Conservation (phyloP, 2,888 invertebrate genomes). For the Philhelius pedissequus region DNA sequence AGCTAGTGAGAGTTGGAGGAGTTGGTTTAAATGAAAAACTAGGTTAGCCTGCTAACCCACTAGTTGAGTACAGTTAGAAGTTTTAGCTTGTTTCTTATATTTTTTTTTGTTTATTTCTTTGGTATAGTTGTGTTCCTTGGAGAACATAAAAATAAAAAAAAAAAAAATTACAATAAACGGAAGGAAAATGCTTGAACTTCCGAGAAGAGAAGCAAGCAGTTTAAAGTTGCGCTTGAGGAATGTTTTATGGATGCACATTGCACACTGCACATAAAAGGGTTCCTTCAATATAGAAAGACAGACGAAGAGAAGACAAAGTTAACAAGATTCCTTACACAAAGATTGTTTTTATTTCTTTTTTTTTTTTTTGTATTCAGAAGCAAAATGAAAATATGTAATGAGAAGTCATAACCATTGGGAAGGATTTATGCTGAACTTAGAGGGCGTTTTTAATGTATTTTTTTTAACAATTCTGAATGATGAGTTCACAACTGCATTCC, state of each 20-base stretch:
- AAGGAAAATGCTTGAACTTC: conserved; percentile 22
- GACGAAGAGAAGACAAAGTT: background rate
- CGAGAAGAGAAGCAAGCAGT: conserved; percentile 16
- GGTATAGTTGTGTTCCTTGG: background rate
- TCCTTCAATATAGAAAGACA: background rate
- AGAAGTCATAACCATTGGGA: background rate
- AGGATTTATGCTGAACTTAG: no score
- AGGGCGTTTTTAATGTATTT: no score
- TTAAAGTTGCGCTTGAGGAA: conserved; percentile 23
- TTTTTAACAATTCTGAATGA: no score
- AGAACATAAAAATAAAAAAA: background rate
- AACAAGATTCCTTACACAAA: conserved; percentile 10
- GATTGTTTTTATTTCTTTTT: background rate
- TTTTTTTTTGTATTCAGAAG: no score
- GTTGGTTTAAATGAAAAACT: background rate
- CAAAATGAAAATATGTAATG: background rate
- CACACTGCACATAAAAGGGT: background rate
- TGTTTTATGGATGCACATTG: conserved; percentile 14
- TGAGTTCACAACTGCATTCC: no score
- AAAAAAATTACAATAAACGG: conserved; percentile 1
- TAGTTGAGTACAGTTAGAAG: conserved; percentile 30
- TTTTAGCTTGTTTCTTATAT: background rate
- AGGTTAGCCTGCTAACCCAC: conserved; percentile 46
- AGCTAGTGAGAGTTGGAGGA: background rate
- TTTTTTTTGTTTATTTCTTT: background rate